Conservation (phyloP, 2,113 vertebrate genomes). For the Prunella fulvescens region DNA sequence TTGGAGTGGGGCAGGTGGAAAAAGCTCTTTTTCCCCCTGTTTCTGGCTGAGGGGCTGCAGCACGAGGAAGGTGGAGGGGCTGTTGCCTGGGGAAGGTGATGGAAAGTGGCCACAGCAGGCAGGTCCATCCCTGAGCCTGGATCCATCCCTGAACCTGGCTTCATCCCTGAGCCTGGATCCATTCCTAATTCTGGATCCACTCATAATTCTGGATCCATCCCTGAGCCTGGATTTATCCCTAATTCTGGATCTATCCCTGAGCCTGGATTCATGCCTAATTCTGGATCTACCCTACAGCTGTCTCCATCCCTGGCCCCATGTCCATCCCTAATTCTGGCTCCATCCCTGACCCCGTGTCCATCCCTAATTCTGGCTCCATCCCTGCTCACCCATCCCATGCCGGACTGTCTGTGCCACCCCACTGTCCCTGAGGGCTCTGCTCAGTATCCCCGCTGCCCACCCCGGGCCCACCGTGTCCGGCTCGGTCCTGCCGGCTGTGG, state of each 20-base stretch:
- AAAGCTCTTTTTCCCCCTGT: accelerated
- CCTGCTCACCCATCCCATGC: not conserved
- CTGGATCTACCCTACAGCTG: not conserved
- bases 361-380: not conserved
- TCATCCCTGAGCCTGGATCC: not conserved
- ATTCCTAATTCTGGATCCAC: not conserved
- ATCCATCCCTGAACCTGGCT: accelerated
- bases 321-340: not conserved
- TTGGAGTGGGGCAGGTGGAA: accelerated
- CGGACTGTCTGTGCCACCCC: not conserved
- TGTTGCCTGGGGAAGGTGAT: not conserved
- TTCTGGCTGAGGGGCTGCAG: not conserved
- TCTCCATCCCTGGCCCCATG: not conserved
- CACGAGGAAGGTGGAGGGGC: accelerated
- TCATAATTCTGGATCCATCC: not conserved
- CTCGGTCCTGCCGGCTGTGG: accelerated
- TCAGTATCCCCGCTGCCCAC: not conserved
- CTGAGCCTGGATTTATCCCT: no score
- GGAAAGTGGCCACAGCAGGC: not conserved
- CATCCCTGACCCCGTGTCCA: not conserved
- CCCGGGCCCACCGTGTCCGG: accelerated
- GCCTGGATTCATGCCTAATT: not conserved
- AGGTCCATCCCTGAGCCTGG: not conserved
- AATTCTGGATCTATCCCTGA: not conserved
- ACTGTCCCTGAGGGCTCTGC: no score